These are phyloP conservation scores for Epirrhoe alternata DNA, from an alignment of 2,888 invertebrate genomes.

Conservation along the genomic window DNA sequence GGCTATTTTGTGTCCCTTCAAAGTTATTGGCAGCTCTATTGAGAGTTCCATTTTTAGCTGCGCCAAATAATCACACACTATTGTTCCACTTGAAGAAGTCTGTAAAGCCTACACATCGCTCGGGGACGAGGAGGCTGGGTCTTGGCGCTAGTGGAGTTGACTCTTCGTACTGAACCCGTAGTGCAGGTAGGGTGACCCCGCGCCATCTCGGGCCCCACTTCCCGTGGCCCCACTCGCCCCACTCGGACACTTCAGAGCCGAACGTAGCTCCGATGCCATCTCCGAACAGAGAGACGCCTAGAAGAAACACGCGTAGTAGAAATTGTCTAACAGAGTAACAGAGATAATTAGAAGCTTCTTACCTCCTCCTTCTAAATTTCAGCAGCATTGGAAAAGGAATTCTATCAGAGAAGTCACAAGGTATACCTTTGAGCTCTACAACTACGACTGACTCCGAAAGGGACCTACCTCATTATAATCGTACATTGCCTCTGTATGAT, in stretches of 20 bases:
- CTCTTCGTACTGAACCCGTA: constrained; percentile 86
- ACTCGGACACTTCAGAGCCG: constrained; percentile 88
- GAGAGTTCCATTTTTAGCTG: background rate
- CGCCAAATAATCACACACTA: constrained; percentile 1
- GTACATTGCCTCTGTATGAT: constrained; percentile 18
- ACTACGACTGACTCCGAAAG: constrained; percentile 28
- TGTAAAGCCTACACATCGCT: constrained; percentile 74
- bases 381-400: constrained; percentile 40
- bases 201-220: constrained; percentile 76
- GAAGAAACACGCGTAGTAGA: constrained; percentile 48
- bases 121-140: constrained; percentile 74
- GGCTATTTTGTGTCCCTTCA: background rate
- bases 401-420: constrained; percentile 10
- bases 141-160: constrained; percentile 80
- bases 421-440: constrained; percentile 26
- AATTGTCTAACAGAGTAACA: constrained; percentile 10
- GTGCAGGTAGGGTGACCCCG: constrained; percentile 86
- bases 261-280: constrained; percentile 89
- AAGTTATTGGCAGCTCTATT: constrained; percentile 1
- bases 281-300: constrained; percentile 90
- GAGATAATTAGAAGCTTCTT: constrained; percentile 54
- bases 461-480: constrained; percentile 22
- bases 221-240: constrained; percentile 72
- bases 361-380: constrained; percentile 77
- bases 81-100: constrained; percentile 23